Evolutionary conservation across 2,113 vertebrate genomes (phyloP), one percentile per base, ranked within the genome.

Genomic region (Oncorhynchus kisutch): DNA sequence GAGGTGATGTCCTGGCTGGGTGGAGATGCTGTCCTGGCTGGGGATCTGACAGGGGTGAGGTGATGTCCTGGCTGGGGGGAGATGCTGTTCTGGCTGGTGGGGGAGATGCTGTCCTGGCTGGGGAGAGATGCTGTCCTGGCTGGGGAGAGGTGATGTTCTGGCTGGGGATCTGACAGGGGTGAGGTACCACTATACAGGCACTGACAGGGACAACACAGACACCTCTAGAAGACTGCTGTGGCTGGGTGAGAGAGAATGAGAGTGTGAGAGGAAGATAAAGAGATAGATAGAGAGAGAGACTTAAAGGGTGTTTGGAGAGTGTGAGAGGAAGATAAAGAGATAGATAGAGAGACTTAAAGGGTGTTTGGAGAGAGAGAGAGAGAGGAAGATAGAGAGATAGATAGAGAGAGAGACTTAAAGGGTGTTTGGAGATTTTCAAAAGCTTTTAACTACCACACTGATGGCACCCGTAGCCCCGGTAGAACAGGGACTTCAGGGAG

Each of bases 211-310:
- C 13, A 5, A 60, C 16, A 60, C 57, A 60, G 8, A 12, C 51
- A 54, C 51, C 51, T 54, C 51, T 12, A 13, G 51, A 12, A 54
- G 51, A 54, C 51, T 54, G 51, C 51, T 54, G 51, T 1, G 18
- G 12, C 4, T 54, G 51, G 51, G 14, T 54, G 14, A 71, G 69
- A 25, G 69, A 71, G 70, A 57, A 51, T 59, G 70, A 27, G 27
- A 3, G 31, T 20, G 29, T 2, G 67, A 68, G 67, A 20, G 18
- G n/a, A 70, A 72, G 70, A 73, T 65, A 80, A 54, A 71, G 24
- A 67, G 45, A 69, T 20, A 79, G 77, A 79, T 78, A 75, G 67
- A 76, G 82, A 77, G 69, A 76, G 82, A 77, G 29, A 78, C 4
- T 59, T 60, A 34, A 20, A 14, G 5, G 5, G n/a, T 5, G 59